Evolutionary conservation across 2,888 invertebrate species (phyloP).

Genomic region (Andrena minutula): DNA sequence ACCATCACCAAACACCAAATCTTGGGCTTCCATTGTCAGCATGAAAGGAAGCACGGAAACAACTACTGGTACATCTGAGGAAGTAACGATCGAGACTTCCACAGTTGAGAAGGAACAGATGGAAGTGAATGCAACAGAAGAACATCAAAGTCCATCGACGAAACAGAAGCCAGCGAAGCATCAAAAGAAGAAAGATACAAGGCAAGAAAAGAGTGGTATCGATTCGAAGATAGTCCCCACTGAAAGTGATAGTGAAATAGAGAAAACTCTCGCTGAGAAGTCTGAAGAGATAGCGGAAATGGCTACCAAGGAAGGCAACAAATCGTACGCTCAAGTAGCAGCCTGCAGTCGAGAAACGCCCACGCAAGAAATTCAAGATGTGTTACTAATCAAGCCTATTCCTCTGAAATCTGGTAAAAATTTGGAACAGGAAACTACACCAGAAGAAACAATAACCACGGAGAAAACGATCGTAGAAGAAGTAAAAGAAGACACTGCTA

Average conservation of each 20-base stretch:
- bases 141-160: conserved; percentile 1
- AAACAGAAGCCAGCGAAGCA: conserved; percentile 31
- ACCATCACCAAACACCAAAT: conserved; percentile 71
- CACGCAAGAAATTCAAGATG: conserved; percentile 80
- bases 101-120: background rate
- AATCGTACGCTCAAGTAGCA: conserved; percentile 90
- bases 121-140: conserved; percentile 1
- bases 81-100: background rate
- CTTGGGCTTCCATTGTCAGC: conserved; percentile 79
- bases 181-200: conserved; percentile 38
- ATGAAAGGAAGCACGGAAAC: conserved; percentile 52
- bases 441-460: background rate
- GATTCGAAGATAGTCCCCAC: background rate
- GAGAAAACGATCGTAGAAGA: background rate
- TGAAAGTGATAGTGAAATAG: background rate
- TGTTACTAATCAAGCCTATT: conserved; percentile 64
- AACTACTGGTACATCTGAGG: background rate
- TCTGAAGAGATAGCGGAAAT: conserved; percentile 47
- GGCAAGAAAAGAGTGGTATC: conserved; percentile 8
- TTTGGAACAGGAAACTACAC: background rate
- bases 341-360: conserved; percentile 85
- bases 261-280: conserved; percentile 36
- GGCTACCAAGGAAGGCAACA: conserved; percentile 75
- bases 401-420: conserved; percentile 48
- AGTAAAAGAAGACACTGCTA: conserved; percentile 5